phyloP scores from a whole-genome alignment of 1,140 invertebrate species.

The Drosophila mayri region DNA sequence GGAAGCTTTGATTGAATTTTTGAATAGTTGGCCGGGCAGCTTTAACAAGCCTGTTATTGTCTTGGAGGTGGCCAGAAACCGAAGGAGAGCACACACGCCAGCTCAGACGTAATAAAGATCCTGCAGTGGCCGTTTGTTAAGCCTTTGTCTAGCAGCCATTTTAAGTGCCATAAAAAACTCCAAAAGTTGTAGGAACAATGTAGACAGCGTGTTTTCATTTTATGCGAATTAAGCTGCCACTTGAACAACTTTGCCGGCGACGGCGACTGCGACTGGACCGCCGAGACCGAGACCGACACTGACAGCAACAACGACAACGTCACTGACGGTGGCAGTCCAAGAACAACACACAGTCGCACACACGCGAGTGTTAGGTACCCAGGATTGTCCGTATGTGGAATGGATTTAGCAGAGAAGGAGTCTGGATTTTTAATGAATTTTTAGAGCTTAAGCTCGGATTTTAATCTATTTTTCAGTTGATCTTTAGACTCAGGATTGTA shows the following conservation, averaged over 20 bases:
- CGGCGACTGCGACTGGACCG: slow-evolving; percentile 61
- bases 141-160: slow-evolving; percentile 82
- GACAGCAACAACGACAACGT: slow-evolving; percentile 32
- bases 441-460: slow-evolving; percentile 2
- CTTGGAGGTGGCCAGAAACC: slow-evolving; percentile 32
- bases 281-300: slow-evolving; percentile 48
- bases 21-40: slow-evolving; percentile 8
- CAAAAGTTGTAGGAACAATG: slow-evolving; percentile 84
- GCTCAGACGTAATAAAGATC: slow-evolving; percentile 54
- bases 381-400: slow-evolving; percentile 17
- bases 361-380: slow-evolving; percentile 29
- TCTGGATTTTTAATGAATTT: slow-evolving; percentile 13
- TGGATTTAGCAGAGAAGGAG: neutral
- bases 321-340: slow-evolving; percentile 53
- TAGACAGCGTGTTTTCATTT: slow-evolving; percentile 85
- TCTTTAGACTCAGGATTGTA: neutral
- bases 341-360: slow-evolving; percentile 39
- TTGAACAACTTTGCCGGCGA: slow-evolving; percentile 78
- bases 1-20: slow-evolving; percentile 9
- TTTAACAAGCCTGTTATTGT: slow-evolving; percentile 44
- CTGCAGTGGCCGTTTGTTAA: slow-evolving; percentile 63
- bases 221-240: slow-evolving; percentile 84
- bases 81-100: slow-evolving; percentile 22
- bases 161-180: slow-evolving; percentile 82
- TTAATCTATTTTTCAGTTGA: neutral